phyloP scores from a whole-genome alignment of 1,140 invertebrate species.

The Stratiolaelaps scimitus region DNA sequence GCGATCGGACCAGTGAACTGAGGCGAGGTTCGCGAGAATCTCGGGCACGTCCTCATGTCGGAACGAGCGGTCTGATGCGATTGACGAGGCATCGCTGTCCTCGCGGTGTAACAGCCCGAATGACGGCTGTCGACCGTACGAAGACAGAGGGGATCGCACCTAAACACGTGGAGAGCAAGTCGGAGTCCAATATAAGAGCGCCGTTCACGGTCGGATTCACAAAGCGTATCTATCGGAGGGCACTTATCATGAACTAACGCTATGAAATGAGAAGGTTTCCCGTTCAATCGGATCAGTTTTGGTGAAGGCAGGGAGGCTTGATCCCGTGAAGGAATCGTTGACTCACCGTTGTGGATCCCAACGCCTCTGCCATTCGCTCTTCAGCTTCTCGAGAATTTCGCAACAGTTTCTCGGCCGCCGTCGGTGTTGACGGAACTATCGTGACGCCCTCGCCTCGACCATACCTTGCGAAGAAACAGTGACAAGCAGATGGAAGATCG shows the following conservation, averaged over 20 bases:
- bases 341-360: constrained; percentile 21
- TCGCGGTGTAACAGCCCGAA: constrained; percentile 31
- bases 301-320: no score
- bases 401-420: constrained; percentile 25
- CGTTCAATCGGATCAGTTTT: no score
- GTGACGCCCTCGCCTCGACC: neutral
- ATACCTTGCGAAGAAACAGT: no score
- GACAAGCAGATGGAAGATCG: no score
- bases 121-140: constrained; percentile 2
- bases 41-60: constrained; percentile 61
- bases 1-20: constrained; percentile 75
- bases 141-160: constrained; percentile 11
- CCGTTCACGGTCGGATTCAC: no score
- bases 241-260: no score
- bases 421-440: constrained; percentile 11
- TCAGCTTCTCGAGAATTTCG: constrained; percentile 29
- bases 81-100: constrained; percentile 32
- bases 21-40: constrained; percentile 70
- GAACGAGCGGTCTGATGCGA: constrained; percentile 30
- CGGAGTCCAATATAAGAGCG: no score
- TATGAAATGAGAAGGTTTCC: no score
- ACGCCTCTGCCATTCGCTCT: constrained; percentile 21
- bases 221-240: no score
- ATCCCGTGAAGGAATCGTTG: no score
- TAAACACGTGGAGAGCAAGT: no score